Percentiles rank a stretch among this genome's conserved stretches.
These are phyloP conservation scores for Choreutis nemorana DNA, from an alignment of 2,888 invertebrate species.

Conservation along the genomic window DNA sequence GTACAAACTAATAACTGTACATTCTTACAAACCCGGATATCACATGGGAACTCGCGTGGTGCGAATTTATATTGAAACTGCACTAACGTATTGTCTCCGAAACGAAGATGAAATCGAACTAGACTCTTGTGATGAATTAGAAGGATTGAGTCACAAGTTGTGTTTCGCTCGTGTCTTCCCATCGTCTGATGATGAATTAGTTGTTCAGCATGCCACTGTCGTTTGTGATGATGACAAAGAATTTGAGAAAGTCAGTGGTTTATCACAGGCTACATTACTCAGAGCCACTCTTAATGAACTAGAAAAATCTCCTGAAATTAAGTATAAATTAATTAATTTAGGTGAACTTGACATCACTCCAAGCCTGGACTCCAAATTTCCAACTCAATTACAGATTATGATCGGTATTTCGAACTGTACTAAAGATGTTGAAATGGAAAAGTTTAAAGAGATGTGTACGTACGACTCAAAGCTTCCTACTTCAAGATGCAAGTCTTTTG, in stretches of 20 bases:
- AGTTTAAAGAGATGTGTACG: slow-evolving; percentile 21
- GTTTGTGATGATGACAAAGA: slow-evolving; percentile 37
- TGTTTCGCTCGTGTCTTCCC: slow-evolving; percentile 41
- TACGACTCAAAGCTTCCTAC: slow-evolving; percentile 20
- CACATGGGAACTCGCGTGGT: slow-evolving; percentile 31
- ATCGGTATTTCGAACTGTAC: slow-evolving; percentile 35
- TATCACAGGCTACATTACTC: slow-evolving; percentile 25
- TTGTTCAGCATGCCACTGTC: slow-evolving; percentile 24
- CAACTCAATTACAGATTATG: slow-evolving; percentile 30
- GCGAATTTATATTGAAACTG: slow-evolving; percentile 41
- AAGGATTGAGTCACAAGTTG: slow-evolving; percentile 29
- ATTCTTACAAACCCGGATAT: slow-evolving; percentile 23
- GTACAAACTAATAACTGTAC: slow-evolving; percentile 34
- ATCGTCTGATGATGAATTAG: slow-evolving; percentile 33
- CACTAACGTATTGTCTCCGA: slow-evolving; percentile 35
- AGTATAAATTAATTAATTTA: slow-evolving; percentile 29
- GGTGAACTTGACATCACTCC: slow-evolving; percentile 37
- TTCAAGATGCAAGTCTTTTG: slow-evolving; percentile 26
- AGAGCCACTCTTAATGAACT: slow-evolving; percentile 25
- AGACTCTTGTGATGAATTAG: slow-evolving; percentile 35
- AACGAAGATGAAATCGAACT: slow-evolving; percentile 21
- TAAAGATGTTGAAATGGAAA: slow-evolving; percentile 21
- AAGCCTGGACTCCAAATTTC: slow-evolving; percentile 25
- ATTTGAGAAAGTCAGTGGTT: slow-evolving; percentile 29
- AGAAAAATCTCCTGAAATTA: slow-evolving; percentile 22